Evolutionary conservation across 2,113 vertebrate genomes (phyloP), one percentile per base, ranked within the genome.

Genomic region (Castor canadensis): DNA sequence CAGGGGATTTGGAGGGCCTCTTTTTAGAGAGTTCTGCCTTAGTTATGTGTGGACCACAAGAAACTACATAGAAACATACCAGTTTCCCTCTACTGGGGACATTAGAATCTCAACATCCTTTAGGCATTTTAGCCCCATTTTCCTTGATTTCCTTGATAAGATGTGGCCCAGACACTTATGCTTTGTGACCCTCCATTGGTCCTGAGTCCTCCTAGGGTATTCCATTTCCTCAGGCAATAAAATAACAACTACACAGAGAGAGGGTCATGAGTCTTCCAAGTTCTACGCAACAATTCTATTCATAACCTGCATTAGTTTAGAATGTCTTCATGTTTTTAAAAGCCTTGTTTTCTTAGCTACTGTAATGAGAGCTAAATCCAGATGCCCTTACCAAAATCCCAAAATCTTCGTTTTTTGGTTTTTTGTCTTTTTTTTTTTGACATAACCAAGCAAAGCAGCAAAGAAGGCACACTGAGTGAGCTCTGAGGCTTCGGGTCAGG

Each of bases 321-420:
- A 62, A 69, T 35, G 71, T 26, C 69, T 20, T 76, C 28, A 17
- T 4, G 2, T 10, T 85, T 76, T 54, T 47, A 30, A 43, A 49
- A 82, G n/a, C 67, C 64, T 73, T 69, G 52, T 52, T 93, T 96
- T 85, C 87, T 89, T 54, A 80, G 30, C 15, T 49, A 49, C 26
- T 47, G 20, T 40, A 72, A 32, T 13, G 22, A 93, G 38, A 64
- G 32, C n/a, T 52, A 67, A 58, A 75, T 17, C 40, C 77, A 60
- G 58, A 9, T 26, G 58, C 28, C 58, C 58, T 60, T 60, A 26
- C 58, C 58, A 60, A 60, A 60, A n/a, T n/a, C n/a, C n/a, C n/a
- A n/a, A n/a, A n/a, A n/a, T n/a, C n/a, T n/a, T n/a, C n/a, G n/a
- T n/a, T n/a, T n/a, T n/a, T n/a, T n/a, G n/a, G n/a, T n/a, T n/a